Evolutionary conservation across 2,113 vertebrate species (phyloP).

Genomic region (Microcebus ravelobensis): DNA sequence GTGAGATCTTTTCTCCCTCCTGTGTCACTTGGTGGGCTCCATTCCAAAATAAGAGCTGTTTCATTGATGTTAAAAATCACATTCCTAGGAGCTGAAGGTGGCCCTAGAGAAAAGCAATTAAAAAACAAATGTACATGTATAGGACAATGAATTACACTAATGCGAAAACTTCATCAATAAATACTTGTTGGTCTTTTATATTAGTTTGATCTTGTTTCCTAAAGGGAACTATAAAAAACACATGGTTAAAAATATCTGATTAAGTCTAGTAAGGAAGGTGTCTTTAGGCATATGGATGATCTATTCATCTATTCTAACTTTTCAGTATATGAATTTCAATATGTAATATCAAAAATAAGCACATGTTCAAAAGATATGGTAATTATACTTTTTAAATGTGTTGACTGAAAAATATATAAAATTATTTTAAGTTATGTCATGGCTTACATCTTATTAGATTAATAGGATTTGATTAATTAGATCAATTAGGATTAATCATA

Average conservation of each 20-base stretch:
- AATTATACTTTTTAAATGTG: background rate
- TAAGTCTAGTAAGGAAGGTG: background rate
- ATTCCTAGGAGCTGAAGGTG: constrained; percentile 92
- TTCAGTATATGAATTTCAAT: background rate
- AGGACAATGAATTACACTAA: constrained; percentile 27
- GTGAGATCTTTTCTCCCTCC: constrained; percentile 95
- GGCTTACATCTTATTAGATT: background rate
- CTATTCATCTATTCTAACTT: background rate
- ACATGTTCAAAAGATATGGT: background rate
- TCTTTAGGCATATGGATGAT: background rate
- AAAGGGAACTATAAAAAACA: background rate
- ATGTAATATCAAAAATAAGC: background rate
- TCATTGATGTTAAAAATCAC: constrained; percentile 95
- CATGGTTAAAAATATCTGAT: background rate
- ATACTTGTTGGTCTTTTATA: background rate
- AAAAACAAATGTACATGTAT: constrained; percentile 67
- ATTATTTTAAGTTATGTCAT: constrained; percentile 11
- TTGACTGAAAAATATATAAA: background rate
- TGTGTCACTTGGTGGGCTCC: constrained; percentile 94
- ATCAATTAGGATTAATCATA: too few species aligned
- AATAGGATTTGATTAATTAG: too few species aligned
- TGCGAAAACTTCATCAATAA: constrained; percentile 27
- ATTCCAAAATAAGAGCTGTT: constrained; percentile 94
- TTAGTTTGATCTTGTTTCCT: background rate
- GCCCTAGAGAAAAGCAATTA: constrained; percentile 84